Evolutionary conservation across 2,888 invertebrate genomes (phyloP), one percentile per base, ranked within the genome.

Genomic region (Argynnis bischoffii): DNA sequence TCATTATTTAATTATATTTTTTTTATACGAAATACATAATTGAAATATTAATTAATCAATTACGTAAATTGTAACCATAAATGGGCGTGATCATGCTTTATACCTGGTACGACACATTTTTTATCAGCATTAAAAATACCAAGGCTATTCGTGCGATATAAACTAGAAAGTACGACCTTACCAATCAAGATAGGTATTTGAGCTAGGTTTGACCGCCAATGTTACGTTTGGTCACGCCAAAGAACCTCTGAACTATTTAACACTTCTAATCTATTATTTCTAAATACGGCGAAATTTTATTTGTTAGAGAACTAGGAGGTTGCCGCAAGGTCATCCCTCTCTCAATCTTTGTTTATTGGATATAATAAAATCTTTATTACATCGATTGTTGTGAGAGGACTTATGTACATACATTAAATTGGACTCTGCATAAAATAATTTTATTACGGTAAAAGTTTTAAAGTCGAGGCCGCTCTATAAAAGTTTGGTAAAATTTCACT

Each of bases 241-340:
- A 69, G 69, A 68, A 75, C 75, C 72, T 77, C 72, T 68, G 72
- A 73, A 71, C 65, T 76, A 75, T 74, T 73, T 79, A 77, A 80
- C 79, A 80, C 81, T 84, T 81, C 74, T 78, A 81, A 81, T 80
- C 76, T 74, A 74, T 75, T 71, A 70, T 74, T 74, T 82, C 82
- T 85, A 81, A 82, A 84, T 82, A 83, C 77, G 79, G 79, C 72
- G 72, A 80, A 83, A 86, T 87, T 84, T 84, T 83, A 84, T 84
- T 82, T 72, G 78, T 77, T 18, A 70, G 72, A 70, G 72, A 70
- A 68, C 61, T 66, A 74, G 75, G 76, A 76, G 78, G 76, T 78
- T 78, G 76, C 55, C 41, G 57, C 85, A 82, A 88, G 88, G 88
- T 80, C 85, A 69, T 57, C 75, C 77, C 78, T 73, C 76, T 75